A percentile compares a stretch with the other conserved stretches of the same genome.
phyloP scores from a whole-genome alignment of 2,888 invertebrate species.

The Caenorhabditis uteleia region DNA sequence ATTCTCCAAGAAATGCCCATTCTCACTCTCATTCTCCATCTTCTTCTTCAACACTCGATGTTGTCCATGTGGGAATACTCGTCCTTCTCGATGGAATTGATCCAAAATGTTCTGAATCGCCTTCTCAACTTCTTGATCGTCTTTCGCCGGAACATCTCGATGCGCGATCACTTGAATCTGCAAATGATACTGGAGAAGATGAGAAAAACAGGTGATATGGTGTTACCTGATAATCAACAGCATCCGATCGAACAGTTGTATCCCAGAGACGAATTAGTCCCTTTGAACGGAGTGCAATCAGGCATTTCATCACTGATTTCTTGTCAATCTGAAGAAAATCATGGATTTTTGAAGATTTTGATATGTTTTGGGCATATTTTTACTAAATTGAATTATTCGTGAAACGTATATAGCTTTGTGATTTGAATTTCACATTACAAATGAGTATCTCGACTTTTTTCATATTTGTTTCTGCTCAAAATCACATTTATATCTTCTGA shows the following conservation, averaged over 20 bases:
- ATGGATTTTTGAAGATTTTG: too few species aligned
- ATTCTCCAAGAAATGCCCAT: slow-evolving; percentile 3
- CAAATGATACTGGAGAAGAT: background rate
- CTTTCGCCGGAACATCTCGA: slow-evolving; percentile 31
- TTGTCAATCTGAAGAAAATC: too few species aligned
- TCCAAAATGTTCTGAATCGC: slow-evolving; percentile 53
- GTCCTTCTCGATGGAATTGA: slow-evolving; percentile 51
- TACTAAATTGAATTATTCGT: too few species aligned
- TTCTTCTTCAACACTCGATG: background rate
- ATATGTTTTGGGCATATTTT: too few species aligned
- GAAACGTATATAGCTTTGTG: too few species aligned
- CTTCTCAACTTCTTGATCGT: slow-evolving; percentile 44
- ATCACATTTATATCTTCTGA: background rate
- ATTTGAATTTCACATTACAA: too few species aligned
- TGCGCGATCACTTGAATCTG: slow-evolving; percentile 50
- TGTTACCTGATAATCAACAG: slow-evolving; percentile 33
- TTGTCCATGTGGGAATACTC: slow-evolving; percentile 65
- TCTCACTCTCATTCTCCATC: slow-evolving; percentile 10
- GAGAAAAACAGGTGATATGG: background rate
- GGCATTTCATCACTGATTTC: slow-evolving; percentile 61
- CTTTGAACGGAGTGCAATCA: slow-evolving; percentile 51
- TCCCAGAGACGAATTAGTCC: slow-evolving; percentile 40
- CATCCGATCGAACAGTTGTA: slow-evolving; percentile 28
- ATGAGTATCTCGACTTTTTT: too few species aligned
- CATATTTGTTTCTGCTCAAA: too few species aligned